Conservation (phyloP, 2,797 vertebrate genomes). For the Pempheris klunzingeri region DNA sequence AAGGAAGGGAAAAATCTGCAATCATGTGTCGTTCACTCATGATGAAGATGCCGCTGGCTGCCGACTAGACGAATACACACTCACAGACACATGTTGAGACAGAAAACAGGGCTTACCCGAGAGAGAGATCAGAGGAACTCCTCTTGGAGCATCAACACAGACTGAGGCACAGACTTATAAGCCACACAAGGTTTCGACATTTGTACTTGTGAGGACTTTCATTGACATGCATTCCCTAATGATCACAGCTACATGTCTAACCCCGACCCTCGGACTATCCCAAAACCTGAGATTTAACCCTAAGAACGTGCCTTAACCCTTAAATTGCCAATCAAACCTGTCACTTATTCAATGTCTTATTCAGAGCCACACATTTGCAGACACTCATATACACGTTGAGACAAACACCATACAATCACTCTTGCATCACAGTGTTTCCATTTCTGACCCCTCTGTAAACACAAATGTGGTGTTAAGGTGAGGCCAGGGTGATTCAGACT, state of each 20-base stretch:
- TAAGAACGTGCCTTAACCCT: neutral
- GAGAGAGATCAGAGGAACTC: constrained; percentile 33
- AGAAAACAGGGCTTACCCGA: constrained; percentile 44
- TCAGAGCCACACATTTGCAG: neutral
- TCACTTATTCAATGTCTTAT: no score
- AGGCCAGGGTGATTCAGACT: constrained; percentile 2
- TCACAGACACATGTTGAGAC: constrained; percentile 44
- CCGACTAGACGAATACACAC: neutral
- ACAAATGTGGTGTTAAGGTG: constrained; percentile 26
- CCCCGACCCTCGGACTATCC: neutral
- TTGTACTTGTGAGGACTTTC: neutral
- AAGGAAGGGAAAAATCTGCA: neutral
- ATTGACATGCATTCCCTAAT: neutral
- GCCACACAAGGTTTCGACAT: neutral
- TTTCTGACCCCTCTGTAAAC: constrained; percentile 16
- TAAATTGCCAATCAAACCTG: neutral
- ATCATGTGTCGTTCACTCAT: neutral
- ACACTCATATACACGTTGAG: neutral
- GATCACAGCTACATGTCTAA: constrained; percentile 4
- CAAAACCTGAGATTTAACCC: neutral
- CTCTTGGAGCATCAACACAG: constrained; percentile 8
- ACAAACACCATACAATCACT: neutral
- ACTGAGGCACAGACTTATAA: neutral
- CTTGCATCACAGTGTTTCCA: constrained; percentile 19
- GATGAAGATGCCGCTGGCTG: constrained; percentile 19